These are phyloP conservation scores for Peromyscus aztecus DNA, from an alignment of 2,797 vertebrate species.

Conservation along the genomic window DNA sequence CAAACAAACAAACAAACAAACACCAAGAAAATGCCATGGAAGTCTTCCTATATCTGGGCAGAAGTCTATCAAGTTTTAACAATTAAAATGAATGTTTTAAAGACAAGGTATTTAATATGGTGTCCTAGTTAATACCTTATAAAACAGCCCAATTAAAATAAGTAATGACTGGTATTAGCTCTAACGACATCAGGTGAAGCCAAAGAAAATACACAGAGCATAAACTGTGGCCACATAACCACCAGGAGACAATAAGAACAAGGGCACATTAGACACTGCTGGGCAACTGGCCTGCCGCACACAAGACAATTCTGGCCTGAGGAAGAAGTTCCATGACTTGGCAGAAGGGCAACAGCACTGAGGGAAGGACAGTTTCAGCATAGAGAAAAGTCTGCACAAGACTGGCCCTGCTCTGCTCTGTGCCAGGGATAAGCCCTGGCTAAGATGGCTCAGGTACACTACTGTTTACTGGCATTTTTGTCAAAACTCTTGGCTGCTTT, in stretches of 20 bases:
- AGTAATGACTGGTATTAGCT: slow-evolving; percentile 22
- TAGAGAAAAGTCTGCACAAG: neutral
- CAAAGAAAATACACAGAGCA: slow-evolving; percentile 27
- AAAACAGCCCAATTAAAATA: slow-evolving; percentile 65
- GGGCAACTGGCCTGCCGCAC: neutral
- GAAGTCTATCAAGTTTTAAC: slow-evolving; percentile 56
- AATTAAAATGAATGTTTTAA: slow-evolving; percentile 56
- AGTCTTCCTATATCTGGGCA: neutral
- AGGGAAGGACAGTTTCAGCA: neutral
- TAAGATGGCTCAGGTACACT: neutral
- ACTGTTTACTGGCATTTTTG: neutral
- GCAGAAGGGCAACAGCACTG: accelerated
- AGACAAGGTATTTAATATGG: slow-evolving; percentile 50
- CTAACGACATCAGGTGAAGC: slow-evolving; percentile 10
- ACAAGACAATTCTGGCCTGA: neutral
- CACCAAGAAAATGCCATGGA: neutral
- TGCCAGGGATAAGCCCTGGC: neutral
- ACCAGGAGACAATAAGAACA: neutral
- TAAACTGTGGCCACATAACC: neutral
- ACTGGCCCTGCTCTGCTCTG: accelerated
- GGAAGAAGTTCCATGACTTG: neutral
- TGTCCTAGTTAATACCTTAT: slow-evolving; percentile 43
- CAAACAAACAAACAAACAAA: neutral
- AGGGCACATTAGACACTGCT: neutral
- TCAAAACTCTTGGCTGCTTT: slow-evolving; percentile 50